These are phyloP conservation scores for Harpagifer antarcticus DNA, from an alignment of 2,797 vertebrate genomes.

Conservation along the genomic window DNA sequence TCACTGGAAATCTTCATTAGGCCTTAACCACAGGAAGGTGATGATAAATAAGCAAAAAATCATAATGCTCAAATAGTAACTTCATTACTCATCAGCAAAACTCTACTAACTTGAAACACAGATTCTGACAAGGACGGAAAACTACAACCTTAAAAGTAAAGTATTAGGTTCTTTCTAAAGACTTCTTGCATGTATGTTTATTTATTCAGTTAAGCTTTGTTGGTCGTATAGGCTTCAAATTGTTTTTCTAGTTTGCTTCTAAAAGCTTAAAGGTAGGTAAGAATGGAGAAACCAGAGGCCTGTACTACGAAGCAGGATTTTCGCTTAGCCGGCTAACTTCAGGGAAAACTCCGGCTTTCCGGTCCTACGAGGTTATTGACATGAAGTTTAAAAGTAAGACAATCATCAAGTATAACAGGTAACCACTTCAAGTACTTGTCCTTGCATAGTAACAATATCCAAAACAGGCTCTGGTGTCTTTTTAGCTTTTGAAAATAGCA, in stretches of 20 bases:
- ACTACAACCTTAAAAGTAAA: too few relatives aligned
- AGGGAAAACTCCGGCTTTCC: too few relatives aligned
- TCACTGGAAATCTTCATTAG: constrained; percentile 15
- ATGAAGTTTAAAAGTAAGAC: too few relatives aligned
- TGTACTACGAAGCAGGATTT: too few relatives aligned
- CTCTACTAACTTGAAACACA: background rate
- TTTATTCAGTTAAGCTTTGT: background rate
- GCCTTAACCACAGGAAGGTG: constrained; percentile 28
- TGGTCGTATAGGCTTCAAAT: background rate
- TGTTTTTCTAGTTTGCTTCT: background rate
- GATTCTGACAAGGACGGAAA: background rate
- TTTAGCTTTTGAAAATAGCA: too few relatives aligned
- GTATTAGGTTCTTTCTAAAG: background rate
- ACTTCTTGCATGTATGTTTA: background rate
- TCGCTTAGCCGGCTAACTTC: too few relatives aligned
- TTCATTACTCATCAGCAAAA: constrained; percentile 21
- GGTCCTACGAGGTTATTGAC: too few relatives aligned
- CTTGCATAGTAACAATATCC: too few relatives aligned
- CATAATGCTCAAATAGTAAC: background rate
- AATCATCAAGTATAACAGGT: too few relatives aligned
- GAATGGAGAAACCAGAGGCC: too few relatives aligned
- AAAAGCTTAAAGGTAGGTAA: background rate
- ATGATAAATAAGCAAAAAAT: constrained; percentile 30
- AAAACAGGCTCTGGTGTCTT: too few relatives aligned
- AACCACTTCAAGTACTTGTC: too few relatives aligned